Base-by-base conservation (phyloP, 2,888 invertebrate species). In the Apantesis nais region DNA sequence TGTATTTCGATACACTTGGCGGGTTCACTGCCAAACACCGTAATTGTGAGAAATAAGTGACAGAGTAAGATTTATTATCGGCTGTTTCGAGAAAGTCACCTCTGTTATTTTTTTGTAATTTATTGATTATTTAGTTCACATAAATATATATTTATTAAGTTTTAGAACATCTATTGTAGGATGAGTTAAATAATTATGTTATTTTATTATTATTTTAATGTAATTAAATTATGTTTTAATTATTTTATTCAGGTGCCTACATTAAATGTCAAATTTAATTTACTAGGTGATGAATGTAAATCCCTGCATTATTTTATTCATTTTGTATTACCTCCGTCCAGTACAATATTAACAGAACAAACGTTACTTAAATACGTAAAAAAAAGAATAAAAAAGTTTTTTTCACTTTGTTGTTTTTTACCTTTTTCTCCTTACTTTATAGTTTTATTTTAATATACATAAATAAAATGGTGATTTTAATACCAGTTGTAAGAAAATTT, bases 321-420 rank as follows among this genome's bases (percentile, higher is more conserved):
- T 73, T 71, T 61, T 73, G 67, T 73, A 72, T 68, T 69, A 68
- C 73, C 67, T 84, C 83, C 83, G 83, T 84, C 83, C 83, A 81
- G 77, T 82, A 78, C 78, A 82, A 78, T 76, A 78, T 76, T 77
- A 72, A 69, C 67, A 73, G 72, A 77, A 74, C 77, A 82, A 75
- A 74, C 68, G 74, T 74, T 76, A 82, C 77, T 78, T 83, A 82
- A 60, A 74, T 76, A 78, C 72, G 63, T 79, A 75, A 72, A 41
- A 71, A n/a, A n/a, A 72, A 72, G 55, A 71, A 62, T 75, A 71
- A 77, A 79, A 74, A 82, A 68, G 58, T 77, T 58, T 70, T 66
- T 71, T 72, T 69, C n/a, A 61, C 68, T 66, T 29, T 67, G 73
- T 74, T 67, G 61, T 73, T 80, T 77, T 75, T 74, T 72, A 71